Evolutionary conservation across 2,888 invertebrate genomes (phyloP), one percentile per base, ranked within the genome.

Genomic region (Ormyrus labotus): DNA sequence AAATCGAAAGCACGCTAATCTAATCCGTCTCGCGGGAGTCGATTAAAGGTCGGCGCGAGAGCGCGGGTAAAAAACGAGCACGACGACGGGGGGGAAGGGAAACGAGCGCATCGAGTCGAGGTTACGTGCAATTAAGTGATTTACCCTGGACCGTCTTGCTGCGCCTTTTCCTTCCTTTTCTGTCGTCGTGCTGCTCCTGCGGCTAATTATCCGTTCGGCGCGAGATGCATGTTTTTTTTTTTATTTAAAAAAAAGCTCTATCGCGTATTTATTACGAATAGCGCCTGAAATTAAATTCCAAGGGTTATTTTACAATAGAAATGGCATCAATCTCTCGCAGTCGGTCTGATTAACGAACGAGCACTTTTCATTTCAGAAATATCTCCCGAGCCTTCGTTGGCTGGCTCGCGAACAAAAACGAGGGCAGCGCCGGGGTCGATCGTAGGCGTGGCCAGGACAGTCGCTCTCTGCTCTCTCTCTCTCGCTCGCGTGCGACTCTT

Each of bases 271-370:
- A 60, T 70, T 34, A 34, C 60, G 50, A 60, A 45, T 50, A 53
- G 34, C 10, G 48, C n/a, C n/a, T 7, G 34, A n/a, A 45, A 10
- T 4, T n/a, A 68, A 55, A 50, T 69, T 48, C 11, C 34, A 2
- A 47, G 77, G n/a, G 64, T 65, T 68, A 60, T 64, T 77, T 77
- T 10, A 34, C 34, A 34, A 4, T 4, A 34, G 34, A 34, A 34
- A 34, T 34, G 34, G 34, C 34, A 64, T 58, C 11, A 58, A 65
- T 71, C 53, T 8, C 57, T 48, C 79, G 82, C 87, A 87, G 88
- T 88, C 84, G 65, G 55, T 84, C 88, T 89, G 89, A 90, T 90
- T 89, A 89, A 89, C 87, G 89, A 89, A 87, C 85, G 85, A 84
- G 84, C 86, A 87, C 88, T 87, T 87, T 87, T 89, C 87, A 87